Evolutionary conservation across 2,113 vertebrate genomes (phyloP).

Genomic region (Lophius piscatorius): DNA sequence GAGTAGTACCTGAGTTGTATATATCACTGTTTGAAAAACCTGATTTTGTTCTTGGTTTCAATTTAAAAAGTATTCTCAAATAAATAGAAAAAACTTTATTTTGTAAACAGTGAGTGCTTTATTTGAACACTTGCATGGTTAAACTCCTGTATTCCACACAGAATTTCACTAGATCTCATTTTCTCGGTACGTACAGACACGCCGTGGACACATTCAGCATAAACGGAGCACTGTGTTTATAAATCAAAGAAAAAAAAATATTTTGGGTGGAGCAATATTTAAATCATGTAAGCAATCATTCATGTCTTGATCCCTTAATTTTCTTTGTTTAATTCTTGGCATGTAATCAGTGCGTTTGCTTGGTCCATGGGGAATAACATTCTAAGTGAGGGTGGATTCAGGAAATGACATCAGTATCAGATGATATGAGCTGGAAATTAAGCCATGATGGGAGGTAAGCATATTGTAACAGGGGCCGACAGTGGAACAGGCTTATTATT

Average conservation of each 20-base stretch:
- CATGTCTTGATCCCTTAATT: not conserved
- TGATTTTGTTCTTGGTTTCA: no score
- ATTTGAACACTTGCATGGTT: slow-evolving; percentile 31
- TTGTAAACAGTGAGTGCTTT: slow-evolving; percentile 34
- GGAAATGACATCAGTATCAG: no score
- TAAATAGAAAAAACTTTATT: slow-evolving; percentile 39
- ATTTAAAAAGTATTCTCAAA: no score
- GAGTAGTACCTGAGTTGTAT: no score
- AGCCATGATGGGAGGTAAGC: no score
- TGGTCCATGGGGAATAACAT: not conserved
- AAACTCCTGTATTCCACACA: not conserved
- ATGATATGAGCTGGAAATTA: no score
- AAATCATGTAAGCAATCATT: not conserved
- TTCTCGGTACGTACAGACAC: slow-evolving; percentile 22
- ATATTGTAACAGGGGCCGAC: not conserved
- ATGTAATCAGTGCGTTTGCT: not conserved
- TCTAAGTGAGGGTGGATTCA: not conserved
- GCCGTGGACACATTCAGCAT: slow-evolving; percentile 20
- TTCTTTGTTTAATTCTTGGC: no score
- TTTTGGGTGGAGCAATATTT: not conserved
- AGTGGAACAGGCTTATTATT: not conserved
- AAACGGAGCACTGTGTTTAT: not conserved
- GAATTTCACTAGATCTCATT: slow-evolving; percentile 8
- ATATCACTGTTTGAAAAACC: slow-evolving; percentile 24
- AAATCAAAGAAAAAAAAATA: slow-evolving; percentile 8